phyloP scores from a whole-genome alignment of 2,888 invertebrate genomes.

The Parnassius apollo region DNA sequence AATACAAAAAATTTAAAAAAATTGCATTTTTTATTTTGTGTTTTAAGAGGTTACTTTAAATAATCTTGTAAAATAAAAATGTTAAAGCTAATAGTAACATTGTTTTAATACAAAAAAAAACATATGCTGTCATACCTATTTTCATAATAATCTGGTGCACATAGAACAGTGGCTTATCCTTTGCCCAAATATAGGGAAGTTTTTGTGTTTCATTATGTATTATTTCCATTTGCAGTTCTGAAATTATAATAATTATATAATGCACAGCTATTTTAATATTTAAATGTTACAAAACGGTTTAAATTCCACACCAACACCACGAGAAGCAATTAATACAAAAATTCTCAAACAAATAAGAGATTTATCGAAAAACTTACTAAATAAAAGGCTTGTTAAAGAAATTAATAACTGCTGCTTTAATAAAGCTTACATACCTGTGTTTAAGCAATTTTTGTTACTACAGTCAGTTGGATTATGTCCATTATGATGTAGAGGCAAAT shows the following conservation, averaged over 20 bases:
- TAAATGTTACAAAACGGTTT: no score
- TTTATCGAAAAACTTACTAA: no score
- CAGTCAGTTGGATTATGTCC: slow-evolving; percentile 41
- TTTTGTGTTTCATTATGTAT: slow-evolving; percentile 70
- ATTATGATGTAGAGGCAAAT: slow-evolving; percentile 65
- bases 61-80: no score
- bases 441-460: slow-evolving; percentile 44
- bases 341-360: no score
- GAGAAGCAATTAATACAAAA: no score
- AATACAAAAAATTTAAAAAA: no score
- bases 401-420: not conserved
- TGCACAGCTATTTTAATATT: not conserved
- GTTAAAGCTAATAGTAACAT: no score
- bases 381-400: no score
- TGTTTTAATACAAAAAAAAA: not conserved
- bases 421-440: slow-evolving; percentile 42
- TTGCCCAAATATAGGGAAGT: slow-evolving; percentile 82
- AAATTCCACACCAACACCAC: no score
- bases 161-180: slow-evolving; percentile 84
- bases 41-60: no score
- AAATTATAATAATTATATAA: slow-evolving; percentile 3
- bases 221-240: slow-evolving; percentile 57
- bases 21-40: no score
- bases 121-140: slow-evolving; percentile 56
- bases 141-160: slow-evolving; percentile 89